These are phyloP conservation scores for Poeciliopsis turneri DNA, from an alignment of 2,797 vertebrate species.

Conservation along the genomic window DNA sequence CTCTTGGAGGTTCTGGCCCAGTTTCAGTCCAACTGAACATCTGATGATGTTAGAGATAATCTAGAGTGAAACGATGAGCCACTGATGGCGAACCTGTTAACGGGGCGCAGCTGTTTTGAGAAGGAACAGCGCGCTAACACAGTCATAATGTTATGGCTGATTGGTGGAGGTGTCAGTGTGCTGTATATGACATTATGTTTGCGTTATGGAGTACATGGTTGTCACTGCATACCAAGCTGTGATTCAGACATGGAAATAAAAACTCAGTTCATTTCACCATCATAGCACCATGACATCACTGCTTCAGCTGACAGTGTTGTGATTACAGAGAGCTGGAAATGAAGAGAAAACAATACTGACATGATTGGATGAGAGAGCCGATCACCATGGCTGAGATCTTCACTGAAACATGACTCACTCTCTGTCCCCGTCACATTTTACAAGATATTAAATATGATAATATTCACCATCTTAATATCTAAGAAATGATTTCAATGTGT, in stretches of 20 bases:
- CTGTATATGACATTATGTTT: not conserved
- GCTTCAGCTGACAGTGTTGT: conserved; percentile 21
- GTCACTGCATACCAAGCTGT: not conserved
- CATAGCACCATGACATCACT: conserved; percentile 64
- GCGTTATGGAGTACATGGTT: not conserved
- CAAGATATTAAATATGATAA: not conserved
- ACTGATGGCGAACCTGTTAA: not conserved
- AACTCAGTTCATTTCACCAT: conserved; percentile 14
- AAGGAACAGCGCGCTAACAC: not conserved
- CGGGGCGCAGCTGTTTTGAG: not conserved
- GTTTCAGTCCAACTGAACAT: not conserved
- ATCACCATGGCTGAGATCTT: not conserved
- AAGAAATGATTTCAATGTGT: conserved; percentile 7
- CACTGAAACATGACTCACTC: conserved; percentile 6
- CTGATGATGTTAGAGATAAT: not conserved
- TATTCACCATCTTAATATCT: not conserved
- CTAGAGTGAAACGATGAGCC: not conserved
- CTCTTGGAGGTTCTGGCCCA: not conserved
- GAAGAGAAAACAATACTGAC: not conserved
- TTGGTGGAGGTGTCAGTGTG: not conserved
- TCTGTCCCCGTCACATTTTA: not conserved
- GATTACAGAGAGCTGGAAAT: conserved; percentile 3
- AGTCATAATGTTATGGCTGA: conserved; percentile 1
- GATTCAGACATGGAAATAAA: not conserved
- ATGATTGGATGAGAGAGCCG: not conserved